Percentiles rank a stretch among this genome's conserved stretches.
Evolutionary conservation across 2,888 invertebrate genomes (phyloP).

Genomic region (Temnothorax unifasciatus): DNA sequence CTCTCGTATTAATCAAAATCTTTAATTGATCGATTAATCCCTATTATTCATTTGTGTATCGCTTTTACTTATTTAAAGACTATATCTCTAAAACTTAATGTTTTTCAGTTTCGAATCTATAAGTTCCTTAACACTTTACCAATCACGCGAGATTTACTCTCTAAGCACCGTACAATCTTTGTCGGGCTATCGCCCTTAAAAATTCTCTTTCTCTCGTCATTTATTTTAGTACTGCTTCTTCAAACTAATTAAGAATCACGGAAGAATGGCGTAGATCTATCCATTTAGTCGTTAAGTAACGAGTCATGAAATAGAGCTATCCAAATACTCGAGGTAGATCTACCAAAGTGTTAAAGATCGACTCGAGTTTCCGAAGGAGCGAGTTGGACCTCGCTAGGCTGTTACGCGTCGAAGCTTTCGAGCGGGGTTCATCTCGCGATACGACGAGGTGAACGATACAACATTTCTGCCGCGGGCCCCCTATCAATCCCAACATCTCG

Average conservation of each 20-base stretch:
- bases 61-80: background rate
- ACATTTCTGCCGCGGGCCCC: constrained; percentile 9
- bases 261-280: background rate
- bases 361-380: background rate
- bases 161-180: background rate
- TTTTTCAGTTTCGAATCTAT: background rate
- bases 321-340: background rate
- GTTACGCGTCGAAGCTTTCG: background rate
- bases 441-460: background rate
- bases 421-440: background rate
- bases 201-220: background rate
- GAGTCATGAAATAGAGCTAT: background rate
- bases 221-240: background rate
- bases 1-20: too few relatives aligned
- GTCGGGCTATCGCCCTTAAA: background rate
- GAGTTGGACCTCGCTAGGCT: background rate
- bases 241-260: background rate
- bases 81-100: background rate
- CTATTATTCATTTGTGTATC: background rate
- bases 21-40: constrained; percentile 7
- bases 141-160: background rate
- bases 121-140: background rate
- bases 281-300: background rate
- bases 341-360: background rate
- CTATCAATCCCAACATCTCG: constrained; percentile 33